Evolutionary conservation across 2,888 invertebrate genomes (phyloP), one percentile per base, ranked within the genome.

Genomic region (Euzetes globulus): DNA sequence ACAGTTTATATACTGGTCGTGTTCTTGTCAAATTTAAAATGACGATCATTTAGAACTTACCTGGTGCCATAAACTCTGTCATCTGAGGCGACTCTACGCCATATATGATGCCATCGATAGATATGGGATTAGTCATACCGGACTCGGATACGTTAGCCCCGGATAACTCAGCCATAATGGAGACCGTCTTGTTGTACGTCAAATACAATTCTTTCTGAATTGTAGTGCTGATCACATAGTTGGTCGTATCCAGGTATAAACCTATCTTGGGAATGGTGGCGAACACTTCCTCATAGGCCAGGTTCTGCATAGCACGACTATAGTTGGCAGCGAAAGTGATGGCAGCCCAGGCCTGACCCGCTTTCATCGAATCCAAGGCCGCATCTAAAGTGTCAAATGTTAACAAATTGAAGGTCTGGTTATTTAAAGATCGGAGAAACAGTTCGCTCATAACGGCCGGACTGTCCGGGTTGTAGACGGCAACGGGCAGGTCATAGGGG

Each of bases 41-140:
- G 5, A n/a, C 7, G 6, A 25, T 63, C 94, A 94, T n/a, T 17
- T 33, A 6, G 85, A 80, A 95, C 94, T 77, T 95, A 78, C 95
- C 95, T 60, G 95, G 94, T 17, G 95, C 94, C 75, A 95, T 94
- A 84, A 95, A 96, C 83, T 95, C 93, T 0, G 94, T 94, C 82
- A 95, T 95, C 15, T 91, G 93, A 3, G 94, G 73, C 9, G 72
- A 63, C 17, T 73, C 45, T 22, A 72, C 72, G 6, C 75, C 75
- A 37, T 75, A 73, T 15, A 75, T 29, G 29, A 58, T 55, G n/a
- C 65, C 70, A 2, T 75, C 63, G 25, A 73, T 52, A 22, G 52
- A 22, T 22, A 75, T 50, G 9, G 75, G 75, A 33, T 73, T 73
- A 15, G 70, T 71, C 22, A 72, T n/a, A 3, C 55, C 50, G 3